A percentile compares a stretch with the other conserved stretches of the same genome.
phyloP scores from a whole-genome alignment of 2,797 vertebrate genomes.

The Chelon labrosus region DNA sequence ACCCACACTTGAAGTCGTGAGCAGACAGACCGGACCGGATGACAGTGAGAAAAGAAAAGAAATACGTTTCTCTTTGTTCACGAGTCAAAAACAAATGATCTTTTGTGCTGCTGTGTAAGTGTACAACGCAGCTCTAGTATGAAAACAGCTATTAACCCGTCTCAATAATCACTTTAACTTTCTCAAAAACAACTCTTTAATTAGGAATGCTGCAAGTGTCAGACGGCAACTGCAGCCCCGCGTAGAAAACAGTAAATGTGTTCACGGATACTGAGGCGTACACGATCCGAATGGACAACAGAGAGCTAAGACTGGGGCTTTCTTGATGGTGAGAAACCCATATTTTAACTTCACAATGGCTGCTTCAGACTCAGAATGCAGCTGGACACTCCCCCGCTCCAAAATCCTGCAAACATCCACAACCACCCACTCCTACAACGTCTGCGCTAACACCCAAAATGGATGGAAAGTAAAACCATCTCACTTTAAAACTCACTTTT shows the following conservation, averaged over 20 bases:
- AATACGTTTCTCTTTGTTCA: constrained; percentile 41
- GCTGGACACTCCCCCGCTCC: constrained; percentile 35
- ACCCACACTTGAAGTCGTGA: constrained; percentile 68
- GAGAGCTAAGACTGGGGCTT: background rate
- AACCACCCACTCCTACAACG: constrained; percentile 33
- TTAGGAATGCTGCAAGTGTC: background rate
- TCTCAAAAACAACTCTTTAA: constrained; percentile 41
- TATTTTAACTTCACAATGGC: constrained; percentile 44
- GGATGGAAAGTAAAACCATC: constrained; percentile 24
- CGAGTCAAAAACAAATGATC: constrained; percentile 53
- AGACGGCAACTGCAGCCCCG: background rate
- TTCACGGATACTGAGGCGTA: background rate
- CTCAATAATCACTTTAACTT: constrained; percentile 41
- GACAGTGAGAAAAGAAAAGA: constrained; percentile 48
- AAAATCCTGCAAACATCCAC: constrained; percentile 44
- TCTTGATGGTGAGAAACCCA: constrained; percentile 26
- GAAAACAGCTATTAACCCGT: constrained; percentile 53
- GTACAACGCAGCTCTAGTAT: constrained; percentile 27
- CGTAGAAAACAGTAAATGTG: background rate
- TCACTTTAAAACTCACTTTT: constrained; percentile 21
- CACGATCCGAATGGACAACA: background rate
- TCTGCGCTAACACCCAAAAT: constrained; percentile 20
- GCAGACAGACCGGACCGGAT: constrained; percentile 66
- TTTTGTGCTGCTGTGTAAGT: constrained; percentile 50
- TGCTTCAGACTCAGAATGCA: constrained; percentile 39